phyloP scores from a whole-genome alignment of 2,113 vertebrate species.

The Poeciliopsis retropinna region DNA sequence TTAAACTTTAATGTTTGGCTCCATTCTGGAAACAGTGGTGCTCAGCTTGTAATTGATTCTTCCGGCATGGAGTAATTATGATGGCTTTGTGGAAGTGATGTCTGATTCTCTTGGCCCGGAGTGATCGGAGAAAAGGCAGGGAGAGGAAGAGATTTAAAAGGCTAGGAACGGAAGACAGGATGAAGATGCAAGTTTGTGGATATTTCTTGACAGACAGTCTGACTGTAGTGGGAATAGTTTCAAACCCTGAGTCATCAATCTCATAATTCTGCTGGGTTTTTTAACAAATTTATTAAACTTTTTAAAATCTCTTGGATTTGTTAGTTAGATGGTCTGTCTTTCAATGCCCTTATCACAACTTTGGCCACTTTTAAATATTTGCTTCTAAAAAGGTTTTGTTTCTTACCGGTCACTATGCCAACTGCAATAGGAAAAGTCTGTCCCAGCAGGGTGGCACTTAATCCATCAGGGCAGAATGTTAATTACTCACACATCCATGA shows the following conservation, averaged over 20 bases:
- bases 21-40: conserved; percentile 74
- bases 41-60: conserved; percentile 79
- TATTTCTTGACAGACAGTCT: conserved; percentile 41
- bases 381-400: conserved; percentile 28
- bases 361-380: conserved; percentile 4
- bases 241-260: conserved; percentile 38
- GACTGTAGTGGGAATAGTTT: conserved; percentile 38
- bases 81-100: conserved; percentile 50
- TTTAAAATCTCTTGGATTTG: conserved; percentile 4
- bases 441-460: conserved; percentile 55
- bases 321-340: conserved; percentile 24
- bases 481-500: conserved; percentile 62
- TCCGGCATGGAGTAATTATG: conserved; percentile 69
- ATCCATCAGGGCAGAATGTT: conserved; percentile 65
- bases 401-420: conserved; percentile 41
- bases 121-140: conserved; percentile 39
- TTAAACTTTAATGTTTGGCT: conserved; percentile 79
- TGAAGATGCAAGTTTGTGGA: conserved; percentile 30
- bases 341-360: conserved; percentile 9
- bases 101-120: conserved; percentile 61
- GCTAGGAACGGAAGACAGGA: conserved; percentile 25
- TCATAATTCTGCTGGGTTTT: conserved; percentile 4
- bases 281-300: conserved; percentile 16
- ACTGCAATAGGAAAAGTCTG: conserved; percentile 37
- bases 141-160: conserved; percentile 31